phyloP scores from a whole-genome alignment of 2,113 vertebrate genomes.

The Pterocles gutturalis region DNA sequence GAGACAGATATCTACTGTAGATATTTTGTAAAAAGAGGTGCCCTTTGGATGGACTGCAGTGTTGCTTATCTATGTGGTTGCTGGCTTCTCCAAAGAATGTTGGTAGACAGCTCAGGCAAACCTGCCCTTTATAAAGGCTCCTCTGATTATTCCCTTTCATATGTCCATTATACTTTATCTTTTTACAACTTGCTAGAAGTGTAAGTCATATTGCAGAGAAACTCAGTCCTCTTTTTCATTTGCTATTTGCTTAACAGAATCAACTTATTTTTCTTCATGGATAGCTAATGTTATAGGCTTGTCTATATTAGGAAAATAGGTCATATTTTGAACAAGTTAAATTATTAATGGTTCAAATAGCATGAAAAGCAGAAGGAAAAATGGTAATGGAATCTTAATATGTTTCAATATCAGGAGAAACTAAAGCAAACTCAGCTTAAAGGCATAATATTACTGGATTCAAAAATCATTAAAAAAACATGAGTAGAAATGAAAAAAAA shows the following conservation, averaged over 20 bases:
- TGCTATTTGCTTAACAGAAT: slow-evolving; percentile 12
- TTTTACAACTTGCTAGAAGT: background rate
- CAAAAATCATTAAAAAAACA: background rate
- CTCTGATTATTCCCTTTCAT: background rate
- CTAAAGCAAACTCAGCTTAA: background rate
- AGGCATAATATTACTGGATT: background rate
- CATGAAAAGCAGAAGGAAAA: background rate
- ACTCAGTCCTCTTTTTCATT: slow-evolving; percentile 2
- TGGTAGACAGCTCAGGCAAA: background rate
- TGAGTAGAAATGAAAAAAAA: background rate
- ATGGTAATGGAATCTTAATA: slow-evolving; percentile 16
- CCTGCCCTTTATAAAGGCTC: background rate
- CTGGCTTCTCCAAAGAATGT: background rate
- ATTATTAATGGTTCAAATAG: slow-evolving; percentile 32
- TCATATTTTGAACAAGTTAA: slow-evolving; percentile 18
- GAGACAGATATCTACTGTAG: background rate
- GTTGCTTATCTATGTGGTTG: background rate
- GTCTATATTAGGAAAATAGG: slow-evolving; percentile 28
- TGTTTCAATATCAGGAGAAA: slow-evolving; percentile 10
- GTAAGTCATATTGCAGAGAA: background rate
- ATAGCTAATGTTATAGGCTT: background rate
- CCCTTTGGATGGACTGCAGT: background rate
- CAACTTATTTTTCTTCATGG: slow-evolving; percentile 10
- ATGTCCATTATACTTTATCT: background rate
- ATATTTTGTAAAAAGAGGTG: background rate